These are phyloP conservation scores for Scalopus aquaticus DNA, from an alignment of 2,113 vertebrate genomes.

Conservation along the genomic window DNA sequence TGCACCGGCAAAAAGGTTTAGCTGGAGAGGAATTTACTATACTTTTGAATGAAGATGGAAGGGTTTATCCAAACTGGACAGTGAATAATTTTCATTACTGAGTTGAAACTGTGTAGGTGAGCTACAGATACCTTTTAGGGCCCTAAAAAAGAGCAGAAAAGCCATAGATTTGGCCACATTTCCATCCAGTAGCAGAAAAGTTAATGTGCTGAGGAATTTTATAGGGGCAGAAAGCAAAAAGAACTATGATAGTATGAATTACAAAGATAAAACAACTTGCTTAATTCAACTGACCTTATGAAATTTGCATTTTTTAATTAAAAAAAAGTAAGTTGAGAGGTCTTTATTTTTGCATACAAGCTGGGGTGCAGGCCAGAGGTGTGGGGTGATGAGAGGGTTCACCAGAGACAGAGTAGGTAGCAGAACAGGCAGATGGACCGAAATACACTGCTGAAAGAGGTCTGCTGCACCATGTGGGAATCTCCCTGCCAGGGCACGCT, in stretches of 20 bases:
- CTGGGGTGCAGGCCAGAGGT: too few species aligned
- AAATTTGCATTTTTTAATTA: not conserved
- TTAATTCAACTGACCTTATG: not conserved
- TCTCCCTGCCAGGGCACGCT: too few species aligned
- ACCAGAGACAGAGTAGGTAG: too few species aligned
- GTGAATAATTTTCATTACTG: not conserved
- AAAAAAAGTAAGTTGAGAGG: not conserved
- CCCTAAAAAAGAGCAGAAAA: not conserved
- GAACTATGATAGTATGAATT: not conserved
- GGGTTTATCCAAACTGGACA: not conserved
- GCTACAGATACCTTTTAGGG: not conserved
- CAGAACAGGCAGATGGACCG: too few species aligned
- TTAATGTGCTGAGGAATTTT: not conserved
- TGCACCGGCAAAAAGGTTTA: not conserved
- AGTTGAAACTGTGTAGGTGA: not conserved
- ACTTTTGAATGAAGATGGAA: conserved; percentile 10
- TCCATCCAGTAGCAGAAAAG: not conserved
- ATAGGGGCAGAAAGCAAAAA: conserved; percentile 32
- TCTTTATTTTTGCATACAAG: too few species aligned
- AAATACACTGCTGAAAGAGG: too few species aligned
- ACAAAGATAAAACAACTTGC: not conserved
- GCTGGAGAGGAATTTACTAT: not conserved
- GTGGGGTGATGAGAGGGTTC: too few species aligned
- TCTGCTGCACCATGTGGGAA: too few species aligned
- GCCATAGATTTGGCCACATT: not conserved